These are phyloP conservation scores for Eunapius fragilis DNA, from an alignment of 37 sponge, comb jelly and placozoan genomes.

Conservation along the genomic window DNA sequence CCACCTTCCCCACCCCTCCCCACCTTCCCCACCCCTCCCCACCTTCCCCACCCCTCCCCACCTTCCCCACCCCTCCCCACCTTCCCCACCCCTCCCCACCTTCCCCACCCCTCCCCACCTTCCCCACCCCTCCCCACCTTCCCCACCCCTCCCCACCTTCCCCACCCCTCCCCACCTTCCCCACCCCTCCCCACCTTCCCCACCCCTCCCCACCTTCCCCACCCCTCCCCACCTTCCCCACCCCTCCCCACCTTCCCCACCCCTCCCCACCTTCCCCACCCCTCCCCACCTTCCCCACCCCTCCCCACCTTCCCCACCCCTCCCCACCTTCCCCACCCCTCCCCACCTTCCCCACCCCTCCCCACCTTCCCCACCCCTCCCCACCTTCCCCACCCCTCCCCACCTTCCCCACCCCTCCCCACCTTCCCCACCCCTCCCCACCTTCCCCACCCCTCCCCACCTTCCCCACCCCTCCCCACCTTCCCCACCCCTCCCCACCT, in stretches of 20 bases:
- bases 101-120: background rate
- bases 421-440: background rate
- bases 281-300: background rate
- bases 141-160: background rate
- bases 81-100: background rate
- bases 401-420: background rate
- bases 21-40: background rate
- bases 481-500: too few species aligned
- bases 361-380: background rate
- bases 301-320: background rate
- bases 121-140: background rate
- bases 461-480: background rate
- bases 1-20: background rate
- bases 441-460: background rate
- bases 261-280: background rate
- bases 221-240: background rate
- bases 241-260: background rate
- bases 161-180: background rate
- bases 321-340: background rate
- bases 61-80: background rate
- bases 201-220: background rate
- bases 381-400: background rate
- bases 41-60: background rate
- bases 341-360: background rate
- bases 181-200: background rate